Base-by-base conservation (phyloP, 1,140 invertebrate genomes). In the Macrosteles quadrilineatus region DNA sequence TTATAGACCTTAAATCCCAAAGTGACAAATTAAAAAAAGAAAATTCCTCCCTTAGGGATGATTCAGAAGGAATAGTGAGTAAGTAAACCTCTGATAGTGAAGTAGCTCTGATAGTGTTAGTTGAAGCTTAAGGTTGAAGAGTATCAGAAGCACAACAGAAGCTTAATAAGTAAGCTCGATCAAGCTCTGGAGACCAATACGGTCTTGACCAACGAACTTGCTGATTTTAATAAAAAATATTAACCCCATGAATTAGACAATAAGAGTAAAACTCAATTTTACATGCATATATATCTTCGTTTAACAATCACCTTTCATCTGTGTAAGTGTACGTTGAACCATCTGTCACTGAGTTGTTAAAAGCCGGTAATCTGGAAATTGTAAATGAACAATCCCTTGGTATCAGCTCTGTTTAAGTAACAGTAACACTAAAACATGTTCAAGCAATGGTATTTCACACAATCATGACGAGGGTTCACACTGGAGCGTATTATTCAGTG, bases 381-480 rank as follows among this genome's bases (percentile, higher is more conserved):
- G 55, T 59, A 29, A 59, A n/a, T 25, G 23, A 59, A 6, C 55
- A 59, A 12, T n/a, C 27, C 25, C 2, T 27, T 4, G 55, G 23
- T 6, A 6, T 59, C 9, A 59, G n/a, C 23, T 25, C 27, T 11
- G 55, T 29, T 14, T 59, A 27, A 59, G 55, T 29, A 29, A 59
- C n/a, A 59, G 55, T 59, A 59, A 2, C 21, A 29, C 4, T 30
- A 27, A 25, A 6, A 25, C 27, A 12, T 59, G 21, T 14, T 9
- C 55, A 4, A 4, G 21, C n/a, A n/a, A 25, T 25, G 27, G 23
- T 25, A 6, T 27, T 9, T 21, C 21, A 27, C 21, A 59, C 2
- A 59, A 59, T 6, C 55, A 59, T 59, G 55, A 59, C 55, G 55
- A 59, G 25, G 55, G 55, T 25, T 59, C 55, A 30, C 55, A 59